Evolutionary conservation across 2,888 invertebrate species (phyloP), one percentile per base, ranked within the genome.

Genomic region (Piscicola geometra): DNA sequence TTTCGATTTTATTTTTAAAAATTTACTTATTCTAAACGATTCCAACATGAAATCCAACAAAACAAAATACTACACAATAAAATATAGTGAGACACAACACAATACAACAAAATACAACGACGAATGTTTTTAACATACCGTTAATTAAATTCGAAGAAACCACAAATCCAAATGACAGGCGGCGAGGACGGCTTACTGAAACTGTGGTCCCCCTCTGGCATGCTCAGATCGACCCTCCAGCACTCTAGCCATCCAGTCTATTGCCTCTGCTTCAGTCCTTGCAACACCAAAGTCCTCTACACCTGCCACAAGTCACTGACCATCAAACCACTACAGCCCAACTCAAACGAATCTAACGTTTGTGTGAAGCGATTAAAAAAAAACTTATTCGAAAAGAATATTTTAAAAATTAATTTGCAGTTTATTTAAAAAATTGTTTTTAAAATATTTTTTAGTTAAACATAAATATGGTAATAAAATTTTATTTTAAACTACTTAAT

Each of bases 141-240:
- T n/a, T n/a, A n/a, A n/a, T n/a, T n/a, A n/a, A n/a, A n/a, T n/a
- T n/a, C n/a, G n/a, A n/a, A n/a, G n/a, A n/a, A n/a, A n/a, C n/a
- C n/a, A n/a, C 12, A 47, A 21, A 47, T 32, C 12, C 69, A 32
- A n/a, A 25, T 18, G 21, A 28, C 85, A 91, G 96, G 92, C 78
- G 97, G 97, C 0, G 98, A 99, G 88, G 99, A 99, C 87, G 99
- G 98, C 0, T 89, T 90, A 76, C 90, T 98, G 1, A 97, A 97
- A 87, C 91, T 98, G 77, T 99, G 98, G 98, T 98, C 98, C 0
- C 88, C 95, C 68, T 93, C 92, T 82, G 98, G 97, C 21, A 87
- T 88, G 87, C 88, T 99, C 21, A 89, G 99, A 0, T 94, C 96
- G 0, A 92, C 92, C 0, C 90, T 96, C 0, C 90, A 93, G 67